phyloP scores from a whole-genome alignment of 2,888 invertebrate genomes.

The Cloeon dipterum region DNA sequence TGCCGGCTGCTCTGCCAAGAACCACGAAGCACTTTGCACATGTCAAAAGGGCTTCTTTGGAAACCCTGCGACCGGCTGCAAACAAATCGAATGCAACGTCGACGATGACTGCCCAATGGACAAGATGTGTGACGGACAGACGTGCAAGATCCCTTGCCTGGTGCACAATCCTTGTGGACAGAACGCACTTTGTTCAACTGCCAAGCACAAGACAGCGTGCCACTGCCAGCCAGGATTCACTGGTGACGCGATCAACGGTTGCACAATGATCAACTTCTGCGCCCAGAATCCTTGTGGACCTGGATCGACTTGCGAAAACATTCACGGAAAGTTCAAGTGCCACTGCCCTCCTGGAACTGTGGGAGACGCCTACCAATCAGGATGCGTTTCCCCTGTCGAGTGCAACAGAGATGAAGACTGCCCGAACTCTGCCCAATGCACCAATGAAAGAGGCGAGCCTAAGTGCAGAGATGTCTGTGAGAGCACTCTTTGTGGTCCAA shows the following conservation, averaged over 20 bases:
- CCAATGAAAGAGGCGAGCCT: slow-evolving; percentile 39
- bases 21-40: slow-evolving; percentile 50
- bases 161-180: slow-evolving; percentile 63
- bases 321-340: slow-evolving; percentile 58
- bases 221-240: slow-evolving; percentile 76
- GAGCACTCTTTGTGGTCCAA: slow-evolving; percentile 50
- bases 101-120: slow-evolving; percentile 56
- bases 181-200: slow-evolving; percentile 66
- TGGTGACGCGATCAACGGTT: slow-evolving; percentile 49
- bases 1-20: slow-evolving; percentile 48
- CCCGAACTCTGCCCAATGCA: slow-evolving; percentile 55
- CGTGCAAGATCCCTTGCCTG: slow-evolving; percentile 70
- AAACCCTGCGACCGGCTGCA: slow-evolving; percentile 43
- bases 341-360: slow-evolving; percentile 53
- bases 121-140: slow-evolving; percentile 57
- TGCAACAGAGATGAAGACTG: slow-evolving; percentile 60
- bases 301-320: slow-evolving; percentile 57
- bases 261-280: slow-evolving; percentile 56
- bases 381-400: slow-evolving; percentile 60
- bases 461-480: slow-evolving; percentile 73
- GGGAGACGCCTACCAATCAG: slow-evolving; percentile 66
- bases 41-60: slow-evolving; percentile 63
- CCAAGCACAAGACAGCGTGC: slow-evolving; percentile 51
- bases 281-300: slow-evolving; percentile 54
- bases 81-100: slow-evolving; percentile 48